phyloP scores from a whole-genome alignment of 2,797 vertebrate genomes.

The Melanotaenia trifasciata region DNA sequence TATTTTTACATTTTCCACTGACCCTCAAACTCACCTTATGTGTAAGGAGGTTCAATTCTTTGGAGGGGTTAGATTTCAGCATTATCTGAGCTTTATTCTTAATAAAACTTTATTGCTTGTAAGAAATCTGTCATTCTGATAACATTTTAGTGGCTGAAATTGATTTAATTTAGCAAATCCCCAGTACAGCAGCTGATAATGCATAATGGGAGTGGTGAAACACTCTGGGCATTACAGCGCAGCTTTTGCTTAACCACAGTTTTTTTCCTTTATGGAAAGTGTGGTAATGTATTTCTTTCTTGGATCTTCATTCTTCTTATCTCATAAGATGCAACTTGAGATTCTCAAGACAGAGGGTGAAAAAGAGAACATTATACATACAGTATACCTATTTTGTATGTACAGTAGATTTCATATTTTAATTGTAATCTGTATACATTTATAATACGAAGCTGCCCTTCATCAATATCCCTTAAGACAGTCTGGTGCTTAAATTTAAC shows the following conservation, averaged over 20 bases:
- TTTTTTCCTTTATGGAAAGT: slow-evolving; percentile 44
- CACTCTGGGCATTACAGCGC: slow-evolving; percentile 61
- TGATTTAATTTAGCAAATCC: not conserved
- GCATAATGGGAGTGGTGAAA: slow-evolving; percentile 48
- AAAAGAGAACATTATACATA: not conserved
- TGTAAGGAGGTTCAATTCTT: not conserved
- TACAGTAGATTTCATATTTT: not conserved
- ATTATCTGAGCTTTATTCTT: not conserved
- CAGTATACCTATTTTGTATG: not conserved
- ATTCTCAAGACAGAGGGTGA: not conserved
- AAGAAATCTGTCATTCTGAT: not conserved
- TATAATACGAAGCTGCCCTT: slow-evolving; percentile 10
- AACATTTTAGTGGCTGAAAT: not conserved
- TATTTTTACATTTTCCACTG: not conserved
- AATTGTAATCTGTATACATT: not conserved
- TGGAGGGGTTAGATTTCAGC: not conserved
- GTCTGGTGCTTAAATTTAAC: slow-evolving; percentile 26
- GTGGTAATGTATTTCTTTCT: slow-evolving; percentile 50
- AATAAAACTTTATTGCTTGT: not conserved
- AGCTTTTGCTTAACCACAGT: slow-evolving; percentile 67
- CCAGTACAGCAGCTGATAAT: slow-evolving; percentile 60
- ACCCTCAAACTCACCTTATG: not conserved
- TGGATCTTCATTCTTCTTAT: slow-evolving; percentile 24
- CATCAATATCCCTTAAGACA: slow-evolving; percentile 12
- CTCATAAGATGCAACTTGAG: slow-evolving; percentile 5